Conservation (phyloP, 2,113 vertebrate species). For the Psittacula cyanocephala region DNA sequence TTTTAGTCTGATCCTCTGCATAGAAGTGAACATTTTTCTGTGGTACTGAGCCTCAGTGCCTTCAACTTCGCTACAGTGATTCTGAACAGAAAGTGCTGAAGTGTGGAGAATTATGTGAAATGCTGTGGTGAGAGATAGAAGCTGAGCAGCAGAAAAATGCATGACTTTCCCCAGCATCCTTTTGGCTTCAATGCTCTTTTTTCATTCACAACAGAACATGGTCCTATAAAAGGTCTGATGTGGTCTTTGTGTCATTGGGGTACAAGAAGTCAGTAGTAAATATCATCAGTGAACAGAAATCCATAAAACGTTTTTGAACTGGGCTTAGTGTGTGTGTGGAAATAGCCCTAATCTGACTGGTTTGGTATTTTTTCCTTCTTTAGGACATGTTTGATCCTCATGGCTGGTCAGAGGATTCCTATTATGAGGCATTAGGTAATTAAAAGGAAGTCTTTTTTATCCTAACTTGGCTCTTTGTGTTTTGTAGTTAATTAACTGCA, state of each 20-base stretch:
- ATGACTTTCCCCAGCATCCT: not conserved
- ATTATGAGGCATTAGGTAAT: constrained; percentile 91
- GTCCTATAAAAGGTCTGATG: not conserved
- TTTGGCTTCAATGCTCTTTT: not conserved
- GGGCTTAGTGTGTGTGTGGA: not conserved
- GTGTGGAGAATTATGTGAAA: not conserved
- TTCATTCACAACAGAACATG: not conserved
- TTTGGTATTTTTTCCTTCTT: not conserved
- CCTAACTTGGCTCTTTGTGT: not conserved
- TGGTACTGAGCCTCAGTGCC: not conserved
- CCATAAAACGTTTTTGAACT: not conserved
- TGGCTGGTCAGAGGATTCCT: constrained; percentile 97
- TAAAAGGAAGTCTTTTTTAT: constrained; percentile 3
- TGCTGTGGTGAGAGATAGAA: not conserved
- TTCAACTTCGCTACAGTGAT: not conserved
- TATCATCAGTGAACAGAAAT: not conserved
- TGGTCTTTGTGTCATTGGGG: not conserved
- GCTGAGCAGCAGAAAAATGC: not conserved
- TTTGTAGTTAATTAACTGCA: constrained; percentile 37
- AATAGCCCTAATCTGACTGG: not conserved
- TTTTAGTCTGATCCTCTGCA: not conserved
- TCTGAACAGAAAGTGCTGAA: not conserved
- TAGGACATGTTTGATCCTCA: constrained; percentile 98
- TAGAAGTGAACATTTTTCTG: not conserved
- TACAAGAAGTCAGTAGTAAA: not conserved